Base-by-base conservation (phyloP, 2,888 invertebrate genomes). In the Apamea crenata region DNA sequence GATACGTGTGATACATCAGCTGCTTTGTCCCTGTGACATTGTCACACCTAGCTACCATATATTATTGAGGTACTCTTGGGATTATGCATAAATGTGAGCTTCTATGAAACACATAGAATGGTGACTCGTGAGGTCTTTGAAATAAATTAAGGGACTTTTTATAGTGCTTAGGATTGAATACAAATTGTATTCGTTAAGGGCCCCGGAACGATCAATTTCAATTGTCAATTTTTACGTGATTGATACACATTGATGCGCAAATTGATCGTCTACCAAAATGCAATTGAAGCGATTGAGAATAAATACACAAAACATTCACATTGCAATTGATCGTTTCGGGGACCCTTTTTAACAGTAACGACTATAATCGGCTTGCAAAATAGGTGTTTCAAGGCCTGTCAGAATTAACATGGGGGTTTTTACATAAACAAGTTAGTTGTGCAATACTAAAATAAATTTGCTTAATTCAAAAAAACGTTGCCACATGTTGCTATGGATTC, bases 21-120 rank as follows among this genome's bases (percentile, higher is more conserved):
- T 70, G 40, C 5, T 50, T 74, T 40, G 47, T 21, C 29, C 8
- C 12, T 71, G 18, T 59, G n/a, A 79, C n/a, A 71, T 44, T 80
- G 67, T 67, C 59, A 80, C 50, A 32, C 7, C 10, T 32, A 65
- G 21, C 36, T 65, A 12, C 21, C 65, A 36, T 36, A 21, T 10
- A 36, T 6, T 36, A 25, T 14, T 12, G 25, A 6, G 8, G 7
- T 21, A 63, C 63, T 32, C 5, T 63, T 21, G 10, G 61, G 3
- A 63, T 32, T 21, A 21, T 21, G 1, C 18, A 32, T 3, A 8
- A 18, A 18, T 47, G n/a, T 68, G 18, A 6, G 25, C n/a, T 68
- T n/a, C 10, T 29, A 3, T 40, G 16, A 40, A 36, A n/a, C 16
- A 16, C 16, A 4, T 0, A 18, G 50, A 50, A 50, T 47, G 2